These are phyloP conservation scores for Melanophora roralis DNA, from an alignment of 2,888 invertebrate genomes.

Conservation along the genomic window DNA sequence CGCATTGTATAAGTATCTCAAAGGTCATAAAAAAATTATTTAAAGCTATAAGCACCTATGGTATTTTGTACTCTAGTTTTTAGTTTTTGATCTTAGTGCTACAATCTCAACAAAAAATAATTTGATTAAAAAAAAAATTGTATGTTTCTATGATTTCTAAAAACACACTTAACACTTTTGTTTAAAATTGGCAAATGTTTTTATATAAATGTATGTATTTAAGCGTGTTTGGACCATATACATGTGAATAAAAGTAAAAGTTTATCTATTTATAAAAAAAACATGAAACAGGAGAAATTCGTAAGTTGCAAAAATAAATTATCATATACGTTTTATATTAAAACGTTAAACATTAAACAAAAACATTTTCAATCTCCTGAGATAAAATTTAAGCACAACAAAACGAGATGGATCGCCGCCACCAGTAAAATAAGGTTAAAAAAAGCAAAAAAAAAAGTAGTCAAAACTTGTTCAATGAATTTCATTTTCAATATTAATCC, in stretches of 20 bases:
- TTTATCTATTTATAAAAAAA: slow-evolving; percentile 16
- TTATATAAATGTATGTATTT: slow-evolving; percentile 40
- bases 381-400: neutral
- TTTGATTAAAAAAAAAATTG: too few species aligned
- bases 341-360: neutral
- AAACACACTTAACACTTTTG: too few species aligned
- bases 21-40: too few species aligned
- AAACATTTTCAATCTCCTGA: neutral
- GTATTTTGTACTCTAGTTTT: too few species aligned
- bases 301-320: slow-evolving; percentile 1
- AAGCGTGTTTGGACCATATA: too few species aligned
- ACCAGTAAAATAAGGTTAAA: neutral
- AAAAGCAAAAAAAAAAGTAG: neutral
- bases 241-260: slow-evolving; percentile 57
- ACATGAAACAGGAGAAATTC: slow-evolving; percentile 53
- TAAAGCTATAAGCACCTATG: too few species aligned
- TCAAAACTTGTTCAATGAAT: slow-evolving; percentile 30
- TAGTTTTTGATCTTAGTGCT: too few species aligned
- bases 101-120: too few species aligned
- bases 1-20: too few species aligned
- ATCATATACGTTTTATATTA: slow-evolving; percentile 7
- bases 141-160: neutral
- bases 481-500: slow-evolving; percentile 16
- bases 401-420: slow-evolving; percentile 7
- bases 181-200: neutral